Evolutionary conservation across 2,113 vertebrate genomes (phyloP), one percentile per base, ranked within the genome.

Genomic region (Saccopteryx leptura): DNA sequence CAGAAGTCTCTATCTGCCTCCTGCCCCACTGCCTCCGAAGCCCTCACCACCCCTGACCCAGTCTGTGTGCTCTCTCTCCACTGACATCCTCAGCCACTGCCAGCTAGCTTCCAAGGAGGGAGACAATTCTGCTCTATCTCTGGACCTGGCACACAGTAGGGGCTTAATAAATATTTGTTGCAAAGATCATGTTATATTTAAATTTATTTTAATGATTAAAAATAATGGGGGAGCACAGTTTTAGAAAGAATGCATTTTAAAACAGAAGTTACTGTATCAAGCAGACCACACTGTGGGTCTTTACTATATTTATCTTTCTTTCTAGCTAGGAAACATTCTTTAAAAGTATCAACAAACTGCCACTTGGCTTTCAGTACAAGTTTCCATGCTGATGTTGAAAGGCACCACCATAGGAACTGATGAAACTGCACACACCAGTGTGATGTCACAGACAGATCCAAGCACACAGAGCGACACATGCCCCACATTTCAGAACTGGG

Each of bases 161-260:
- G 31, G 23, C 7, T 90, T 68, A 83, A 66, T 48, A 54, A 60
- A 48, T 56, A 88, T n/a, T 15, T 87, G n/a, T 46, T 88, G 75
- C 31, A 69, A 92, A 86, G 13, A 85, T 17, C n/a, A 72, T n/a
- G 9, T 17, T 56, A 52, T 56, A 13, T 72, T 91, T 82, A 88
- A 88, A 72, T 28, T 93, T 52, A 46, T 83, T 79, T 68, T 58
- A 91, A 66, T 46, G 9, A 80, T 68, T 52, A 84, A 93, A 93
- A 68, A 75, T 24, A 39, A 39, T 39, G 39, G 19, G 54, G 33
- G 9, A 50, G 15, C 31, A 39, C 4, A 71, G 17, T 84, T 95
- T 94, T 66, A 89, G n/a, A 86, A 95, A 85, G 65, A 91, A 94
- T 1, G 39, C 13, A 85, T 60, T 92, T 96, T 54, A 15, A 91